Evolutionary conservation across 1,140 invertebrate species (phyloP), one percentile per base, ranked within the genome.

Genomic region (Potamilus streckersoni): DNA sequence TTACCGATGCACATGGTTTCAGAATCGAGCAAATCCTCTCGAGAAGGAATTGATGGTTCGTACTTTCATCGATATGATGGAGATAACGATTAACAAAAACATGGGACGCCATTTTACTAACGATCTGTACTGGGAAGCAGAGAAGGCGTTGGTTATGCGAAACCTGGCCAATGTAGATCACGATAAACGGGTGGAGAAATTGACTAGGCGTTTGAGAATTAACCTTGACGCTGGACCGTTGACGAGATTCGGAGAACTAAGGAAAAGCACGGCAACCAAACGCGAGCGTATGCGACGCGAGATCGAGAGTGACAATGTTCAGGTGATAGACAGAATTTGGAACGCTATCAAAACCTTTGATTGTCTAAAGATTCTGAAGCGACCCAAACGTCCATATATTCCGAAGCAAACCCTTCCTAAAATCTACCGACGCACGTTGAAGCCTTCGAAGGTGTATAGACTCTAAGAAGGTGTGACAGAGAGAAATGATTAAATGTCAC

Each of bases 31-130:
- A n/a, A 58, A 63, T 20, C 75, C 69, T n/a, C 38, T 72, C 13
- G 75, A 77, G 12, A 77, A 77, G 59, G 75, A 77, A 69, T 66
- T 77, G 12, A 77, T 77, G 75, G 75, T 77, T 17, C 63, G 75
- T 15, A 77, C 75, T 57, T 77, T 77, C 56, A 27, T 77, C 8
- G 75, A 77, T 62, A 77, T 71, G 31, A 67, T 77, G 70, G 75
- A 77, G 63, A 68, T n/a, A 12, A 72, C 70, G 5, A 69, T 77
- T 16, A 69, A 62, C 38, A 66, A 77, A n/a, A 77, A 77, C 65
- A 38, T 72, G 57, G 75, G 75, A 61, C 69, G 68, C 59, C 73
- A 77, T 69, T 77, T 72, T 59, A 72, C 70, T 31, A 77, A 77
- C 67, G 75, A 77, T 69, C 38, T 77, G 20, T 77, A 59, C 62